Evolutionary conservation across 2,888 invertebrate genomes (phyloP).

Genomic region (Actias luna): DNA sequence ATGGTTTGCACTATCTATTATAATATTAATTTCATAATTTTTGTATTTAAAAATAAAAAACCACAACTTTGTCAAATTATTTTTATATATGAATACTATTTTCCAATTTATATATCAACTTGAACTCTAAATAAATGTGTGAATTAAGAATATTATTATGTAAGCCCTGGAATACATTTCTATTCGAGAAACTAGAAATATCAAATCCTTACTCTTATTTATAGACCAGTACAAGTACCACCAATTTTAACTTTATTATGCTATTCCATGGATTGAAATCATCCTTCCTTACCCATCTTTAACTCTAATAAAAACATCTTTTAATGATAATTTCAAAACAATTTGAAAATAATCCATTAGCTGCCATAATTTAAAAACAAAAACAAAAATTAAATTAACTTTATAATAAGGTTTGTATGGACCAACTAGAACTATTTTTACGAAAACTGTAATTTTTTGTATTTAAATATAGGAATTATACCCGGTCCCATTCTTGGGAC

Average conservation of each 20-base stretch:
- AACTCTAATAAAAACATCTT: too few species aligned
- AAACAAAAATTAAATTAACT: too few species aligned
- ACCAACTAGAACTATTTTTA: too few species aligned
- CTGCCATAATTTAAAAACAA: too few species aligned
- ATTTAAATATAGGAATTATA: too few species aligned
- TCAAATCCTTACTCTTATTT: slow-evolving; percentile 44
- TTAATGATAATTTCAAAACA: too few species aligned
- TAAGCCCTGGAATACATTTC: slow-evolving; percentile 22
- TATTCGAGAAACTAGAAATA: slow-evolving; percentile 31
- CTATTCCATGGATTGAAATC: too few species aligned
- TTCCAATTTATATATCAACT: not conserved
- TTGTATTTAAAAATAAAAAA: not conserved
- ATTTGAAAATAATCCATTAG: too few species aligned
- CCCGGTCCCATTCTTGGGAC: too few species aligned
- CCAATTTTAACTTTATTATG: slow-evolving; percentile 30
- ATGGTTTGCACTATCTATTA: not conserved
- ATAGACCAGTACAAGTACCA: slow-evolving; percentile 30
- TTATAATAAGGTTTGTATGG: too few species aligned
- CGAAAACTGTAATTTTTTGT: too few species aligned
- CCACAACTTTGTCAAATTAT: not conserved
- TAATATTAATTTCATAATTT: not conserved
- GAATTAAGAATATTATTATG: slow-evolving; percentile 32
- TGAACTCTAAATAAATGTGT: slow-evolving; percentile 21
- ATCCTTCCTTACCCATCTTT: too few species aligned
- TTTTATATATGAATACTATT: not conserved